phyloP scores from a whole-genome alignment of 1,140 invertebrate genomes.

The Acromyrmex charruanus region DNA sequence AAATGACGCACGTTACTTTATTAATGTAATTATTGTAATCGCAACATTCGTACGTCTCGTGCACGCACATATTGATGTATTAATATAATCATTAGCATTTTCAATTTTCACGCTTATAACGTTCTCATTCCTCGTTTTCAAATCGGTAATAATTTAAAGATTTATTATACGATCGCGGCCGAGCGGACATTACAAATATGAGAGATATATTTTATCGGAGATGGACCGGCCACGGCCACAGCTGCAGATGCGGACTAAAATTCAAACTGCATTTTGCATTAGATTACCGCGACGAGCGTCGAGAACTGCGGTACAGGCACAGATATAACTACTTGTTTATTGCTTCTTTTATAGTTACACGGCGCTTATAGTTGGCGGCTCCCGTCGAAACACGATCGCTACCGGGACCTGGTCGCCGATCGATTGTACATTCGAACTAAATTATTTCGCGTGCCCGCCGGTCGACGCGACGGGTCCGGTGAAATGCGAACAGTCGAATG shows the following conservation, averaged over 20 bases:
- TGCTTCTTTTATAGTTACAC: conserved; percentile 27
- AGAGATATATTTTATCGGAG: neutral
- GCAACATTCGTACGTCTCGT: conserved; percentile 1
- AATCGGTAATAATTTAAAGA: conserved; percentile 35
- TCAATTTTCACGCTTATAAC: neutral
- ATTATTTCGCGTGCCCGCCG: conserved; percentile 45
- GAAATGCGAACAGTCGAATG: conserved; percentile 35
- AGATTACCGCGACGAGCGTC: neutral
- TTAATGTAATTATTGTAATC: conserved; percentile 49
- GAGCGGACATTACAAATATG: neutral
- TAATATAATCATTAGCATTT: conserved; percentile 30
- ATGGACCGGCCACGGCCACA: too few relatives aligned
- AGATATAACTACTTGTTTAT: conserved; percentile 25
- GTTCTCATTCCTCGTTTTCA: conserved; percentile 16
- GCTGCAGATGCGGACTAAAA: neutral
- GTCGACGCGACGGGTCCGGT: neutral
- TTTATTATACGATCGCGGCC: conserved; percentile 4
- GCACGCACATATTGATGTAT: conserved; percentile 8
- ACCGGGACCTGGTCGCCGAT: conserved; percentile 35
- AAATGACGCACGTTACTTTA: conserved; percentile 23
- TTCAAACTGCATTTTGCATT: conserved; percentile 44
- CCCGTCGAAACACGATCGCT: conserved; percentile 4
- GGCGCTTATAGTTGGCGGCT: neutral
- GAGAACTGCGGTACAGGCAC: neutral
- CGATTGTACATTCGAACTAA: conserved; percentile 51